Percentiles rank a stretch among this genome's conserved stretches.
Evolutionary conservation across 1,140 invertebrate species (phyloP).

Genomic region (Xylocopa sonorina): DNA sequence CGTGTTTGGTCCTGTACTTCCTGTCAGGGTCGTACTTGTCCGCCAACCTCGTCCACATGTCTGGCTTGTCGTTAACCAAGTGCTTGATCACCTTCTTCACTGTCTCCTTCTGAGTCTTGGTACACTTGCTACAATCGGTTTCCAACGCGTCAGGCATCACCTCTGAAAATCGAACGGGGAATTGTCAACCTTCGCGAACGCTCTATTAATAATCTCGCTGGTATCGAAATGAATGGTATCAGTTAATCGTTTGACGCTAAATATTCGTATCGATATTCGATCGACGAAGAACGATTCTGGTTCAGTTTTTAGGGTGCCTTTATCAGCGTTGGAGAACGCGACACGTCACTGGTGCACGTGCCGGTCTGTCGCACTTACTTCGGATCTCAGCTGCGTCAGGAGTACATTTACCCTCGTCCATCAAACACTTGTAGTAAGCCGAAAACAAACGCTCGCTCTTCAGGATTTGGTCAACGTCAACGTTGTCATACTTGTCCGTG

Average conservation of each 20-base stretch:
- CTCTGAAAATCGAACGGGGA: conserved; percentile 66
- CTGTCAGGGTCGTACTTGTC: conserved; percentile 85
- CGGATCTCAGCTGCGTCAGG: conserved; percentile 88
- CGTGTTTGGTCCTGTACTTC: conserved; percentile 83
- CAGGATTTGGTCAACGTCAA: conserved; percentile 87
- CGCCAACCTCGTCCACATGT: conserved; percentile 83
- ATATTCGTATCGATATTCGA: too few relatives aligned
- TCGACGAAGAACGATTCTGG: too few relatives aligned
- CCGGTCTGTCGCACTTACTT: conserved; percentile 83
- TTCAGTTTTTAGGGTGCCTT: too few relatives aligned
- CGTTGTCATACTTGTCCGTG: conserved; percentile 88
- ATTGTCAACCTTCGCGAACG: not conserved
- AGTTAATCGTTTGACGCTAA: too few relatives aligned
- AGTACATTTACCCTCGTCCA: conserved; percentile 86
- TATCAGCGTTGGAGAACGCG: too few relatives aligned
- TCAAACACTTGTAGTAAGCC: conserved; percentile 86
- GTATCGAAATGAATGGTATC: too few relatives aligned
- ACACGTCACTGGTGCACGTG: too few relatives aligned
- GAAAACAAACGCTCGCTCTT: conserved; percentile 85
- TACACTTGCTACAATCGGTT: conserved; percentile 85
- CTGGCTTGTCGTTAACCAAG: conserved; percentile 83
- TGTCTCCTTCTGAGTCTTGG: conserved; percentile 82
- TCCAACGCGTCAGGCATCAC: conserved; percentile 84
- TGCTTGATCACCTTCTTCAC: conserved; percentile 82
- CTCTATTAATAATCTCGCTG: too few relatives aligned